Conservation (phyloP, 2,113 vertebrate genomes). For the Albula goreensis region DNA sequence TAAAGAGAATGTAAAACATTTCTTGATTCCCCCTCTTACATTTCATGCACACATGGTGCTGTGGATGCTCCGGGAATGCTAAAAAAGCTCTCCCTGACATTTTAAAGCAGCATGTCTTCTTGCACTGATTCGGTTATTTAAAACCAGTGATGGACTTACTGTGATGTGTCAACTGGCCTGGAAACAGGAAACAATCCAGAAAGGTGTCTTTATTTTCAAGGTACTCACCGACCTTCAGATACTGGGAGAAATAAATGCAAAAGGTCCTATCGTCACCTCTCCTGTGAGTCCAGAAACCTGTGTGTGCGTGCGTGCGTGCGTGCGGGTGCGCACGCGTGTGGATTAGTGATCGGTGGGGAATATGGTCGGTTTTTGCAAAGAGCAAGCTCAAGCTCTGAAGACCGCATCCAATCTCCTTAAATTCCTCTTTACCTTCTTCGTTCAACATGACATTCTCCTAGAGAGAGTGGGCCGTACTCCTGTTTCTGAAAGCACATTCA, state of each 20-base stretch:
- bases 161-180: background rate
- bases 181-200: background rate
- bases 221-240: background rate
- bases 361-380: background rate
- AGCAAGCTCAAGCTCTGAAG: background rate
- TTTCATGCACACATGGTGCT: conserved; percentile 39
- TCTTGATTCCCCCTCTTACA: conserved; percentile 15
- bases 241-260: background rate
- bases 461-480: background rate
- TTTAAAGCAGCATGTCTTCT: conserved; percentile 33
- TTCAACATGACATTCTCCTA: conserved; percentile 2
- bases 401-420: background rate
- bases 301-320: too few relatives aligned
- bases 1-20: conserved; percentile 19
- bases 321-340: background rate
- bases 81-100: conserved; percentile 43
- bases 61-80: conserved; percentile 36
- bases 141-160: conserved; percentile 6
- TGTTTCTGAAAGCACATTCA: conserved; percentile 25
- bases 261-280: background rate
- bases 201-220: background rate
- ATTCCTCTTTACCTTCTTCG: background rate
- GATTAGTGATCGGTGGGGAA: background rate
- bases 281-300: background rate
- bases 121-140: background rate